Percentiles rank a stretch among this genome's conserved stretches.
phyloP scores from a whole-genome alignment of 2,888 invertebrate species.

The Noctua pronuba region DNA sequence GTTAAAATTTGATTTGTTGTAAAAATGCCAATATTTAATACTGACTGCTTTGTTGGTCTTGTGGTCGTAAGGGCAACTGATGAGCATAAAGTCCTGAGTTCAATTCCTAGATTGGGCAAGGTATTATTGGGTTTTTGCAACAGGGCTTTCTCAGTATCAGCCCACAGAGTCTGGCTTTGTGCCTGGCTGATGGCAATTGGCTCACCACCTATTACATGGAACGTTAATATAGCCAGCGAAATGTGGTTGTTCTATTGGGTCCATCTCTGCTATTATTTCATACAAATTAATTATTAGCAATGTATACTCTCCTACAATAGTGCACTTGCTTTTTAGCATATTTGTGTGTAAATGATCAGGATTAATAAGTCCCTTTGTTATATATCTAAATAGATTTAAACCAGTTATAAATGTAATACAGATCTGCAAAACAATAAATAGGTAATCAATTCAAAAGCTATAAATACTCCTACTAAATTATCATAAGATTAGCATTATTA shows the following conservation, averaged over 20 bases:
- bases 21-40: background rate
- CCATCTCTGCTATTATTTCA: background rate
- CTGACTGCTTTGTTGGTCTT: background rate
- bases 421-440: background rate
- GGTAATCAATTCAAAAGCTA: slow-evolving; percentile 13
- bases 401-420: slow-evolving; percentile 4
- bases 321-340: slow-evolving; percentile 10
- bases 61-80: background rate
- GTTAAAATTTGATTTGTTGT: background rate
- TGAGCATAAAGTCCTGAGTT: background rate
- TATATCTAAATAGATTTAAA: background rate
- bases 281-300: slow-evolving; percentile 10
- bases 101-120: background rate
- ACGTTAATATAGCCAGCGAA: background rate
- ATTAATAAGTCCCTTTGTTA: background rate
- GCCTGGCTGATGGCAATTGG: background rate
- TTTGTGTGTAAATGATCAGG: background rate
- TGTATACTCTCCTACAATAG: background rate
- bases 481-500: slow-evolving; percentile 32
- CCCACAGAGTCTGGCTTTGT: background rate
- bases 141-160: background rate
- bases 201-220: background rate
- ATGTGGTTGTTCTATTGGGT: background rate
- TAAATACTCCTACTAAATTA: slow-evolving; percentile 17
- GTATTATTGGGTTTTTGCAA: background rate